Evolutionary conservation across 2,797 vertebrate genomes (phyloP), one percentile per base, ranked within the genome.

Genomic region (Hafferia zeledoni): DNA sequence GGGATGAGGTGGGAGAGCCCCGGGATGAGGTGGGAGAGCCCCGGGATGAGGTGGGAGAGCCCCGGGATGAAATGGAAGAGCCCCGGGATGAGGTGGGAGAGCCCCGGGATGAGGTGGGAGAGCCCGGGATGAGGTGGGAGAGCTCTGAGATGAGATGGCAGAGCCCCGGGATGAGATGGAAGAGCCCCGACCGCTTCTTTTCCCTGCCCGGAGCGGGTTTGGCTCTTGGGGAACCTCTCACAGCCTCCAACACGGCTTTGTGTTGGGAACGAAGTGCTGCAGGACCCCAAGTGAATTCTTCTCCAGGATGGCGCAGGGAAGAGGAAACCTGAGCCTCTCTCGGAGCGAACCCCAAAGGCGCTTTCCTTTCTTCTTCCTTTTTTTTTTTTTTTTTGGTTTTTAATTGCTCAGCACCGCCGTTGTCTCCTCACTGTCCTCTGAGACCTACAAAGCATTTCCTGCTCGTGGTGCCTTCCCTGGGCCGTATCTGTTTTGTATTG

Each of bases 401-500:
- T 50, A 91, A 90, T 92, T 87, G 69, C 69, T 80, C 84, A 78
- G 93, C 90, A 23, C 43, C 39, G 80, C 90, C 3, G 71, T 76
- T 91, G 94, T 93, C 95, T 96, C 94, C 92, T 76, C 46, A 27
- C 70, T 83, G 93, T 95, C 96, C 94, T 96, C 78, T 31, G 96
- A 97, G 95, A 94, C 55, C 95, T 94, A 56, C 57, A 84, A 93
- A 91, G 96, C 95, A 96, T 96, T 97, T 94, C 83, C 90, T 95
- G 96, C 97, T 94, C 55, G 13, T 88, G 95, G 87, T 88, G 80
- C 79, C 57, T 94, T 94, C 74, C 90, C 75, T 44, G 80, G 47
- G 71, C 90, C 92, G 90, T 95, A 95, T 96, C 93, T 97, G 89
- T 75, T 97, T 97, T 96, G 94, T 69, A 95, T 95, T 95, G 70